Evolutionary conservation across 2,113 vertebrate genomes (phyloP).

Genomic region (Gorsachius goisagi): DNA sequence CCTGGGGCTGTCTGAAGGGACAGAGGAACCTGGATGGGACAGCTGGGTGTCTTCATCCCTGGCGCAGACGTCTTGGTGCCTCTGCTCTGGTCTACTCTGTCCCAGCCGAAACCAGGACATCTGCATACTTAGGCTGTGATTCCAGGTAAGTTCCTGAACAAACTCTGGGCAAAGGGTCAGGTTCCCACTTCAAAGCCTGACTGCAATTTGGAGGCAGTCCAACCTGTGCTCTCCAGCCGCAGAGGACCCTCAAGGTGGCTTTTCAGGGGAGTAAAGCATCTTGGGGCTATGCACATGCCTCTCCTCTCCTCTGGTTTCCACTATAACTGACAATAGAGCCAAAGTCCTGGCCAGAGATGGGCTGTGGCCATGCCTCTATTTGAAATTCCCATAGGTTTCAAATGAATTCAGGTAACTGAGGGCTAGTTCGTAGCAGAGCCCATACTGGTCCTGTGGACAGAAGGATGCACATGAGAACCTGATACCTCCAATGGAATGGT

Average conservation of each 20-base stretch:
- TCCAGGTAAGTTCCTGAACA: neutral
- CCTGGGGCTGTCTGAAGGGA: neutral
- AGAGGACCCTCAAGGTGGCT: neutral
- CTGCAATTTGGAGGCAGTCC: neutral
- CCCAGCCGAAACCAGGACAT: no score
- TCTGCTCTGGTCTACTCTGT: neutral
- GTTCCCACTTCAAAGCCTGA: neutral
- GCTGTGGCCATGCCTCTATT: neutral
- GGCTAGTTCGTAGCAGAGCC: conserved; percentile 48
- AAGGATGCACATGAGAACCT: neutral
- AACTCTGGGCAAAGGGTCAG: neutral
- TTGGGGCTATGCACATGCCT: neutral
- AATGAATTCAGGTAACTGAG: conserved; percentile 57
- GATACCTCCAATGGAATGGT: neutral
- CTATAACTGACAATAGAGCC: neutral
- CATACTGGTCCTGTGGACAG: conserved; percentile 55
- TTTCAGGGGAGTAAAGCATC: neutral
- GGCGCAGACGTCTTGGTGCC: neutral
- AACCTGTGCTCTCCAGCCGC: neutral
- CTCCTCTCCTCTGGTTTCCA: neutral
- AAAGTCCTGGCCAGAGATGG: neutral
- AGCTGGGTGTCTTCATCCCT: neutral
- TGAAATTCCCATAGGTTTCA: conserved; percentile 68
- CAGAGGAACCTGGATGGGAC: neutral
- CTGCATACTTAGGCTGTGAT: neutral